phyloP scores from a whole-genome alignment of 2,113 vertebrate species.

The Caracal caracal region DNA sequence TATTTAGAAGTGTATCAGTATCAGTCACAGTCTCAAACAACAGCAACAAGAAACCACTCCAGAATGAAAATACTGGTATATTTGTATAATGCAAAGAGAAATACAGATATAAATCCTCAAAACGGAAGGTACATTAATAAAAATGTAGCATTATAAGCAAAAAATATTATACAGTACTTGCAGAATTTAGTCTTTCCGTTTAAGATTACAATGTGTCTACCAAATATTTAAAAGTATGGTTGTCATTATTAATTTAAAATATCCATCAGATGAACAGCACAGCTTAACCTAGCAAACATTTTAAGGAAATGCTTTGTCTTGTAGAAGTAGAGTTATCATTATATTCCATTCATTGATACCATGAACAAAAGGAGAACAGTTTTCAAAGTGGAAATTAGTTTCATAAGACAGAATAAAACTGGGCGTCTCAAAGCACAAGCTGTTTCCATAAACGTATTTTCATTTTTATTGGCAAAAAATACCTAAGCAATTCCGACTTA shows the following conservation, averaged over 20 bases:
- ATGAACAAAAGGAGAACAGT: constrained; percentile 68
- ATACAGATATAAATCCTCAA: constrained; percentile 80
- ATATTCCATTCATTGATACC: constrained; percentile 65
- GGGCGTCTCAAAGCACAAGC: constrained; percentile 82
- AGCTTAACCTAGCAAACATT: constrained; percentile 74
- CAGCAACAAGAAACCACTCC: constrained; percentile 46
- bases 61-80: constrained; percentile 82
- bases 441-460: constrained; percentile 81
- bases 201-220: constrained; percentile 60
- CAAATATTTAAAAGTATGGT: constrained; percentile 71
- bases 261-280: constrained; percentile 68
- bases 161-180: constrained; percentile 80
- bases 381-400: constrained; percentile 77
- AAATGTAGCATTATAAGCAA: constrained; percentile 77
- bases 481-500: constrained; percentile 78
- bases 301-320: constrained; percentile 78
- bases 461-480: constrained; percentile 83
- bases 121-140: constrained; percentile 78
- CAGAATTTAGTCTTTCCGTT: constrained; percentile 73
- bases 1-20: background rate
- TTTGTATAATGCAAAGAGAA: constrained; percentile 83
- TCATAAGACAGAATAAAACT: constrained; percentile 71
- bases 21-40: background rate
- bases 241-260: constrained; percentile 73
- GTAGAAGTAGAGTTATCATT: constrained; percentile 72